These are phyloP conservation scores for Drosophila tristis DNA, from an alignment of 1,140 invertebrate species.

Conservation along the genomic window DNA sequence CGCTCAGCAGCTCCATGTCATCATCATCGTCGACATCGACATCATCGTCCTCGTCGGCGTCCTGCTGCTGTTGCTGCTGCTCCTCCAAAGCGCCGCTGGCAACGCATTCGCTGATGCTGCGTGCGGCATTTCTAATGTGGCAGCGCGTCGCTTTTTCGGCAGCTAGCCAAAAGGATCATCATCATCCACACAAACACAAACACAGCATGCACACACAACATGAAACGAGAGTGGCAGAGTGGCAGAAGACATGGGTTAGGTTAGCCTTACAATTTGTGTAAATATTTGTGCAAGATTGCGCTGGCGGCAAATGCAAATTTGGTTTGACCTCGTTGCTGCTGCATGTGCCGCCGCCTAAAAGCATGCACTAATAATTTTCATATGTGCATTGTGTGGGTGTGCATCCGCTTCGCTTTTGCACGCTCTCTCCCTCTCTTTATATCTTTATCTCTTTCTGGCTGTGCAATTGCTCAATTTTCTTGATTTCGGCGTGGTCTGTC, in stretches of 20 bases:
- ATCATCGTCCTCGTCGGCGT: constrained; percentile 25
- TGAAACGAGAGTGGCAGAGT: constrained; percentile 18
- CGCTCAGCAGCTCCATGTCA: constrained; percentile 69
- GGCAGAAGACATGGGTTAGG: constrained; percentile 20
- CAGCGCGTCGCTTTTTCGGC: constrained; percentile 48
- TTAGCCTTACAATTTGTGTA: constrained; percentile 67
- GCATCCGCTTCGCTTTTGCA: not conserved
- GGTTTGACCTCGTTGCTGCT: constrained; percentile 62
- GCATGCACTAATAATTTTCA: constrained; percentile 80
- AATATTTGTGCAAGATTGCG: constrained; percentile 61
- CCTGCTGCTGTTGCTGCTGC: constrained; percentile 17
- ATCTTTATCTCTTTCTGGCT: constrained; percentile 19
- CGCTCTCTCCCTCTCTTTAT: not conserved
- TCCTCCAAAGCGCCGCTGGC: constrained; percentile 42
- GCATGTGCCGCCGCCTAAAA: constrained; percentile 63
- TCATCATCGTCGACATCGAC: constrained; percentile 44
- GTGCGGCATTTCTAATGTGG: constrained; percentile 74
- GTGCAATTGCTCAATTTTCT: constrained; percentile 78
- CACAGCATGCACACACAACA: not conserved
- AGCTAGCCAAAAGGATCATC: constrained; percentile 7
- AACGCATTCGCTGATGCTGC: constrained; percentile 82
- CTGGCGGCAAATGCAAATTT: constrained; percentile 63
- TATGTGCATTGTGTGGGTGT: constrained; percentile 68
- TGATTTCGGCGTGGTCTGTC: constrained; percentile 71
- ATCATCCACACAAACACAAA: not conserved